Conservation (phyloP, 2,113 vertebrate species). For the Etia nguti region DNA sequence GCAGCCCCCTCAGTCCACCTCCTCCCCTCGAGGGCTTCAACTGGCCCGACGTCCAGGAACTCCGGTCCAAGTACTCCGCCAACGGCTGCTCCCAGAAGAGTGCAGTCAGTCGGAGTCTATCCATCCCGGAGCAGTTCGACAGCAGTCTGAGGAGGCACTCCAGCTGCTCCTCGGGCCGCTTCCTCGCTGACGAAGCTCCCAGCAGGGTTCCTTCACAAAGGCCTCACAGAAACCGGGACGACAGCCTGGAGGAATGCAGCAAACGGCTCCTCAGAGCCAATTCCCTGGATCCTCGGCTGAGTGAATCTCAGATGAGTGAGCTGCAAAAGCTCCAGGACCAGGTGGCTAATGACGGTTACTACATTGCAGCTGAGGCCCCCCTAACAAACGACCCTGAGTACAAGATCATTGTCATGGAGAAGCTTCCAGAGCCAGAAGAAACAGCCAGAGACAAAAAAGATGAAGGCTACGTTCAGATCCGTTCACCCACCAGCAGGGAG, state of each 20-base stretch:
- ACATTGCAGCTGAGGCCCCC: slow-evolving; percentile 66
- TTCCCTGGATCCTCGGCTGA: slow-evolving; percentile 56
- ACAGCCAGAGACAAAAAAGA: slow-evolving; percentile 2
- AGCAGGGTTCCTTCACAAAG: background rate
- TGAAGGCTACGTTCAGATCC: slow-evolving; percentile 67
- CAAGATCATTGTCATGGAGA: slow-evolving; percentile 77
- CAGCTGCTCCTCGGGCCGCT: slow-evolving; percentile 33
- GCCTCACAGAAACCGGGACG: background rate
- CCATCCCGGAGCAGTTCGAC: slow-evolving; percentile 61
- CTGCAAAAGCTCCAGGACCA: slow-evolving; percentile 31
- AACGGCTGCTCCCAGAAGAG: background rate
- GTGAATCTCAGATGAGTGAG: background rate
- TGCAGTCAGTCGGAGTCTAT: slow-evolving; percentile 18
- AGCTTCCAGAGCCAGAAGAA: slow-evolving; percentile 27
- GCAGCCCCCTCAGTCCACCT: slow-evolving; percentile 70
- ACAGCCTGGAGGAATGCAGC: background rate
- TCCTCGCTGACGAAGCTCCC: background rate
- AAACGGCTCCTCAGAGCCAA: slow-evolving; percentile 38
- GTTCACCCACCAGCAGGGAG: slow-evolving; percentile 75
- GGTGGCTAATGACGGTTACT: slow-evolving; percentile 9
- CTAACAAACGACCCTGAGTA: slow-evolving; percentile 55
- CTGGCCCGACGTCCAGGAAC: slow-evolving; percentile 85
- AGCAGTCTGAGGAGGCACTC: slow-evolving; percentile 36
- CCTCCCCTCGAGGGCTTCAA: slow-evolving; percentile 68
- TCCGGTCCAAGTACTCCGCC: slow-evolving; percentile 76